Conservation (phyloP, 2,888 invertebrate genomes). For the Drosophila setosimentum region DNA sequence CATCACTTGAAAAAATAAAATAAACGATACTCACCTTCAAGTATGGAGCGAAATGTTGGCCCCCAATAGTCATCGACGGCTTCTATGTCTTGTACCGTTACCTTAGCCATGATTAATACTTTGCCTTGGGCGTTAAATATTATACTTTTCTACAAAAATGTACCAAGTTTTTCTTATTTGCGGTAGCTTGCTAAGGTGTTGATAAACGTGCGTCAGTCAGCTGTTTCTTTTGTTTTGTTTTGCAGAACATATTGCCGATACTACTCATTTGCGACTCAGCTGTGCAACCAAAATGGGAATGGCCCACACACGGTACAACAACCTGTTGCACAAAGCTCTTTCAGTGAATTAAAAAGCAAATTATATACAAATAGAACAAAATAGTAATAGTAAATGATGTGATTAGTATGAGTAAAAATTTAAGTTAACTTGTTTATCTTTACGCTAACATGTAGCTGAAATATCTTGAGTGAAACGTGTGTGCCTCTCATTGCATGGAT, state of each 20-base stretch:
- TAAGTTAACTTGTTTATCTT: no score
- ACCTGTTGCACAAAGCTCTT: conserved; percentile 36
- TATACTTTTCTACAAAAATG: conserved; percentile 8
- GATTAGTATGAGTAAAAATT: not conserved
- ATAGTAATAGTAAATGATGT: not conserved
- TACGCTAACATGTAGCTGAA: not conserved
- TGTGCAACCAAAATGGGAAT: not conserved
- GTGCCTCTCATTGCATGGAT: not conserved
- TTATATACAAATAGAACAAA: not conserved
- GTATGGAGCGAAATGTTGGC: conserved; percentile 96
- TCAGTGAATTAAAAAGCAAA: not conserved
- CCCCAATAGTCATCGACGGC: conserved; percentile 97
- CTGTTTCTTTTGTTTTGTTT: conserved; percentile 28
- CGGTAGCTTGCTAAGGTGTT: conserved; percentile 35
- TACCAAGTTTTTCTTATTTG: conserved; percentile 25
- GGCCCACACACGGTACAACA: conserved; percentile 22
- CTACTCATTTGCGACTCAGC: not conserved
- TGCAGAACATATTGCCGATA: conserved; percentile 29
- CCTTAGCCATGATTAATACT: conserved; percentile 72
- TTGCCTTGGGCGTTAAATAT: not conserved
- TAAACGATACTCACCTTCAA: conserved; percentile 86
- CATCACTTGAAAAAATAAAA: no score
- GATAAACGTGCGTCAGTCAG: conserved; percentile 14
- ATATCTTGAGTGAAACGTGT: not conserved
- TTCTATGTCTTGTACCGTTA: conserved; percentile 89